Conservation (phyloP, 2,888 invertebrate species). For the Arge pagana region DNA sequence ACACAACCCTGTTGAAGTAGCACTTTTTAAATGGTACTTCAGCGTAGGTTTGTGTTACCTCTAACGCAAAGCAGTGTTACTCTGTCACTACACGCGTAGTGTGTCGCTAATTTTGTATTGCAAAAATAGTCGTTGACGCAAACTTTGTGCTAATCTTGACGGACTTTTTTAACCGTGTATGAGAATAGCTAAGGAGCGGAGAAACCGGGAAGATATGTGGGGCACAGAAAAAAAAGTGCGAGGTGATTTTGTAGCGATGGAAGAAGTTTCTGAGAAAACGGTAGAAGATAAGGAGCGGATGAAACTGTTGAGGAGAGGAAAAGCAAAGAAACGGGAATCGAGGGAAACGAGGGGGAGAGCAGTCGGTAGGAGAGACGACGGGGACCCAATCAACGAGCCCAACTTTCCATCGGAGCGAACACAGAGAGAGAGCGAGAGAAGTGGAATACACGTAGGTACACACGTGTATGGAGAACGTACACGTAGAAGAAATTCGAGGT, state of each 20-base stretch:
- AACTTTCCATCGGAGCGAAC: slow-evolving; percentile 53
- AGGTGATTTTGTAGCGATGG: slow-evolving; percentile 44
- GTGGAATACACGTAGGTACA: slow-evolving; percentile 16
- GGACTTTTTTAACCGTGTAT: no score
- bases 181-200: no score
- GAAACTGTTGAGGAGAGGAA: slow-evolving; percentile 34
- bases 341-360: slow-evolving; percentile 23
- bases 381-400: slow-evolving; percentile 48
- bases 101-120: no score
- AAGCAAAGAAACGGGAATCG: slow-evolving; percentile 30
- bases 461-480: slow-evolving; percentile 24
- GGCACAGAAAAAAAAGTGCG: no score
- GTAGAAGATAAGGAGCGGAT: slow-evolving; percentile 20
- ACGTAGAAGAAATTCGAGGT: slow-evolving; percentile 14
- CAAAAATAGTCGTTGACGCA: no score
- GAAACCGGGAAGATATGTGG: no score
- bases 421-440: slow-evolving; percentile 24
- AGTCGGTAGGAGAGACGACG: slow-evolving; percentile 6
- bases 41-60: no score
- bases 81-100: no score
- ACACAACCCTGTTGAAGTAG: no score
- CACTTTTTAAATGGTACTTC: no score
- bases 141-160: no score
- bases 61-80: no score
- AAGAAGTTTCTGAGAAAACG: slow-evolving; percentile 16